Evolutionary conservation across 2,888 invertebrate species (phyloP).

Genomic region (Metalampra italica): DNA sequence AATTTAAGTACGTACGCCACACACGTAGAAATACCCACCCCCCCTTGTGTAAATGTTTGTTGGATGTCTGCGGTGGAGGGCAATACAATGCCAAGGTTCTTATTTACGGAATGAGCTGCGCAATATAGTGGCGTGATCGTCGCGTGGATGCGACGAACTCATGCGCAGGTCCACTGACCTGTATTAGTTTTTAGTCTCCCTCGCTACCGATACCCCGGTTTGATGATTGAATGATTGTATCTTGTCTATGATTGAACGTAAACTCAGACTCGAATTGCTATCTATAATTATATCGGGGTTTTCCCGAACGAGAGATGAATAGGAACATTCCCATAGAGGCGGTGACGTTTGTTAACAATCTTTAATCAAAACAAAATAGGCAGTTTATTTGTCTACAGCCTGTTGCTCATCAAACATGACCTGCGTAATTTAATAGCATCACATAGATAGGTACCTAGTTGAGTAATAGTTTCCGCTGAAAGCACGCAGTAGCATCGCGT

Average conservation of each 20-base stretch:
- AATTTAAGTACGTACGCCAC: not conserved
- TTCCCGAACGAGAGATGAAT: too few species aligned
- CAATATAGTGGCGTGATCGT: slow-evolving; percentile 68
- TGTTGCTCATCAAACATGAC: too few species aligned
- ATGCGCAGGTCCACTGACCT: slow-evolving; percentile 60
- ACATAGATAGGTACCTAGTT: too few species aligned
- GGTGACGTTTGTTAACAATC: too few species aligned
- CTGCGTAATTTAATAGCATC: too few species aligned
- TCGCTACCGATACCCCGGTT: not conserved
- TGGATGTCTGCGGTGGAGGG: not conserved
- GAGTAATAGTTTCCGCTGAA: too few species aligned
- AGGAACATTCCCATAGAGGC: too few species aligned
- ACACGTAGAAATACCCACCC: not conserved
- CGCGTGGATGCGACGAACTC: slow-evolving; percentile 36
- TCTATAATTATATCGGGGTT: too few species aligned
- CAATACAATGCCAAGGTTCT: slow-evolving; percentile 2
- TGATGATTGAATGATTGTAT: not conserved
- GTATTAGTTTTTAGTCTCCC: slow-evolving; percentile 42
- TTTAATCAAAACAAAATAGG: too few species aligned
- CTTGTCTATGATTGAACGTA: not conserved
- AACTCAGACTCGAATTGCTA: not conserved
- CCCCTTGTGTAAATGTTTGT: not conserved
- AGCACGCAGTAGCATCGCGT: too few species aligned
- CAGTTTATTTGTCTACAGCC: too few species aligned
- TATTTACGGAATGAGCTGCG: slow-evolving; percentile 26